Evolutionary conservation across 2,113 vertebrate species (phyloP).

Genomic region (Ornithorhynchus anatinus): DNA sequence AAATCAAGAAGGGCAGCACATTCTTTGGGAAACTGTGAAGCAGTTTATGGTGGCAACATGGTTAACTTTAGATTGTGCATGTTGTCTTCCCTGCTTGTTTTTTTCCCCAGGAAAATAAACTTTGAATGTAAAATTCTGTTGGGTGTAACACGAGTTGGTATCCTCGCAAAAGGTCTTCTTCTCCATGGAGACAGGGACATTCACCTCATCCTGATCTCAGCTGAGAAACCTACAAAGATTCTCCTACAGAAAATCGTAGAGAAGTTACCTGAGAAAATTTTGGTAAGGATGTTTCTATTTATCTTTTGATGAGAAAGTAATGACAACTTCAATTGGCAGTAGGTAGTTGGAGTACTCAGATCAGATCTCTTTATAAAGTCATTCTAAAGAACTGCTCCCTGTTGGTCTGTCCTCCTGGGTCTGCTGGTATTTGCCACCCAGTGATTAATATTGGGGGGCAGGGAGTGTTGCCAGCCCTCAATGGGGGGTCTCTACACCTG

Average conservation of each 20-base stretch:
- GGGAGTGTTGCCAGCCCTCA: too few species aligned
- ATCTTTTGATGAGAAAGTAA: background rate
- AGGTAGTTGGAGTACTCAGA: too few species aligned
- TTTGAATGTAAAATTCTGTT: slow-evolving; percentile 69
- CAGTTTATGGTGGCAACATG: too few species aligned
- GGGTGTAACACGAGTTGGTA: slow-evolving; percentile 82
- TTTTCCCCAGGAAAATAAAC: slow-evolving; percentile 41
- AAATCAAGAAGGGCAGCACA: too few species aligned
- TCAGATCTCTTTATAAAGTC: background rate
- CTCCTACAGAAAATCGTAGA: slow-evolving; percentile 68
- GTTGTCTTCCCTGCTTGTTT: background rate
- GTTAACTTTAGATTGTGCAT: too few species aligned
- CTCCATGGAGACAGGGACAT: slow-evolving; percentile 78
- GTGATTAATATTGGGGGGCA: too few species aligned
- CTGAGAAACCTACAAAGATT: slow-evolving; percentile 75
- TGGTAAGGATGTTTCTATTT: slow-evolving; percentile 60
- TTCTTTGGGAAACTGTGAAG: too few species aligned
- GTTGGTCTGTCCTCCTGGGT: too few species aligned
- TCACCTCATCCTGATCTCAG: slow-evolving; percentile 78
- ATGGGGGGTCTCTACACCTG: too few species aligned
- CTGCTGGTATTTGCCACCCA: too few species aligned
- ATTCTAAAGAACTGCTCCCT: too few species aligned
- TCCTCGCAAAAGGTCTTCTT: slow-evolving; percentile 83
- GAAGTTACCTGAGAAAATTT: slow-evolving; percentile 77
- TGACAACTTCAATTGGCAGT: background rate